Conservation (phyloP, 2,113 vertebrate genomes). For the Bolborhynchus lineola region DNA sequence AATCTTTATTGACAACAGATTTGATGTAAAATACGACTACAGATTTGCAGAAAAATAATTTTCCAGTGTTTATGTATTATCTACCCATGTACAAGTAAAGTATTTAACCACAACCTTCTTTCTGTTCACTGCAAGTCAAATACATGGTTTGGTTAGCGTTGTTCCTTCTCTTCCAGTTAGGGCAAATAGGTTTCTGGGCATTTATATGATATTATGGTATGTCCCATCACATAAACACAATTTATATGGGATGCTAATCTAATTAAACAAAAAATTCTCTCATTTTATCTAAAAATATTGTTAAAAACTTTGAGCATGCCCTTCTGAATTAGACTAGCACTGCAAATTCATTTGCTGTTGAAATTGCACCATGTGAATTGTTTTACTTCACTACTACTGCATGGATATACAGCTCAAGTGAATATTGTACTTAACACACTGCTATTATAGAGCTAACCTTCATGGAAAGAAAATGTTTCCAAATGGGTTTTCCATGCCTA, state of each 20-base stretch:
- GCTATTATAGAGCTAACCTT: not conserved
- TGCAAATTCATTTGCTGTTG: not conserved
- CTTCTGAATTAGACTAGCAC: not conserved
- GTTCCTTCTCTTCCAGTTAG: not conserved
- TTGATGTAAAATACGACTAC: not conserved
- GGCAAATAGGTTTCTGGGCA: not conserved
- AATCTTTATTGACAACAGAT: not conserved
- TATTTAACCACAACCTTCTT: not conserved
- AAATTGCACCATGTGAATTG: not conserved
- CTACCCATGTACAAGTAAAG: not conserved
- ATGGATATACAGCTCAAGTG: rapidly evolving
- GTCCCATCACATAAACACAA: not conserved
- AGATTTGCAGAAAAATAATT: not conserved
- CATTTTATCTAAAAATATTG: not conserved
- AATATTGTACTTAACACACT: rapidly evolving
- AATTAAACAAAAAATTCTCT: not conserved
- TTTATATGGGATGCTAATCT: not conserved
- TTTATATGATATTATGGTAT: not conserved
- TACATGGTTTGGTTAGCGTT: not conserved
- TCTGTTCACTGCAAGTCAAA: not conserved
- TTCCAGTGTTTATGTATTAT: not conserved
- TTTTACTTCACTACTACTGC: not conserved
- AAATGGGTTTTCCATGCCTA: not conserved
- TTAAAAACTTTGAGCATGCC: not conserved
- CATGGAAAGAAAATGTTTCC: not conserved